Conservation (phyloP, 2,888 invertebrate species). For the Daptonema setosum region DNA sequence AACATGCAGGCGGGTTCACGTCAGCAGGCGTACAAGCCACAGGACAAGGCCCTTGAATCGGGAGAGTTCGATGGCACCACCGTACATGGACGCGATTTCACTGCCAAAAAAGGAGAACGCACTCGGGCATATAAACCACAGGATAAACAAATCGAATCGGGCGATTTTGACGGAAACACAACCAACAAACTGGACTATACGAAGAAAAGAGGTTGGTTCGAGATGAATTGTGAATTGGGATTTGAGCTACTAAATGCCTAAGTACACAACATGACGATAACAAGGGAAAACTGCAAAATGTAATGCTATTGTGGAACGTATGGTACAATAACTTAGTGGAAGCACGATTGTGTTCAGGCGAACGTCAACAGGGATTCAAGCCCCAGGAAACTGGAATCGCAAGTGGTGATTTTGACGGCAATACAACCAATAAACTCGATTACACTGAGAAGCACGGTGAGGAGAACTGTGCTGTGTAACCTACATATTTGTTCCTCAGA, state of each 20-base stretch:
- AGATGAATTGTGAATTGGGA: too few relatives aligned
- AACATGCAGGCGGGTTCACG: too few relatives aligned
- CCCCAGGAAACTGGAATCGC: neutral
- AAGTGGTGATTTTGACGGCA: conserved; percentile 1
- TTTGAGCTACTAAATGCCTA: too few relatives aligned
- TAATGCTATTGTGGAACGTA: too few relatives aligned
- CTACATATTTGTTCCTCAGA: too few relatives aligned
- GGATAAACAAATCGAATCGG: neutral
- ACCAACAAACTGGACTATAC: neutral
- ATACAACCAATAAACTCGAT: neutral
- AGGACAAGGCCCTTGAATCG: neutral
- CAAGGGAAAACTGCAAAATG: too few relatives aligned
- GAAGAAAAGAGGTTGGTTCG: neutral
- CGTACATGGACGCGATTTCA: neutral
- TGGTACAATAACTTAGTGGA: too few relatives aligned
- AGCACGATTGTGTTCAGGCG: too few relatives aligned
- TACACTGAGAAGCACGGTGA: neutral
- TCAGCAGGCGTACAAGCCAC: neutral
- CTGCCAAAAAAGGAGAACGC: neutral
- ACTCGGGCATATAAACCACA: neutral
- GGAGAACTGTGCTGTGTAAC: too few relatives aligned
- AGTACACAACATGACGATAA: too few relatives aligned
- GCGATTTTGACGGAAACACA: neutral
- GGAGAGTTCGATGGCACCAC: neutral
- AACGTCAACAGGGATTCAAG: neutral